Evolutionary conservation across 2,888 invertebrate species (phyloP).

Genomic region (Acleris holmiana): DNA sequence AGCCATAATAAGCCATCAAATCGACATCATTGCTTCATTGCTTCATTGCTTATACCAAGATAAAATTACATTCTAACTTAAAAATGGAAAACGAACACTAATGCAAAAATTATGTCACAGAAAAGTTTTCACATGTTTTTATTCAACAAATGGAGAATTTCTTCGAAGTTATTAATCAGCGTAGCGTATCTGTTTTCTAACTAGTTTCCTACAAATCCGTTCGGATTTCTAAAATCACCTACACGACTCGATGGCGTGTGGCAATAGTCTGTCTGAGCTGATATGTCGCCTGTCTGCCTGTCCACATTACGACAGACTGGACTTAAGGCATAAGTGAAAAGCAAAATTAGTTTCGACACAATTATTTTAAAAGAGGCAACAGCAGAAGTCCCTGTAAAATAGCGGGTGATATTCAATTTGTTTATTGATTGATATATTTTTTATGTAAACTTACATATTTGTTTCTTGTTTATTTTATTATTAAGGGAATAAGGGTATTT

Average conservation of each 20-base stretch:
- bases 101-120: not conserved
- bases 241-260: constrained; percentile 34
- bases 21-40: too few relatives aligned
- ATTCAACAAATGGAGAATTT: not conserved
- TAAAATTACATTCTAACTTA: too few relatives aligned
- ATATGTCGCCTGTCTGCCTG: constrained; percentile 49
- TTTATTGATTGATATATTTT: too few relatives aligned
- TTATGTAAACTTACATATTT: too few relatives aligned
- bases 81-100: too few relatives aligned
- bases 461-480: too few relatives aligned
- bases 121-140: not conserved
- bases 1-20: too few relatives aligned
- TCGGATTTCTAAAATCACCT: constrained; percentile 36
- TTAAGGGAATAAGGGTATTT: too few relatives aligned
- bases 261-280: constrained; percentile 47
- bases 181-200: constrained; percentile 12
- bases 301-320: constrained; percentile 45
- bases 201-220: constrained; percentile 14
- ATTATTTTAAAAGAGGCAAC: too few relatives aligned
- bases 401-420: too few relatives aligned
- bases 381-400: too few relatives aligned
- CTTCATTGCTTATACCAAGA: too few relatives aligned
- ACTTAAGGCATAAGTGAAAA: constrained; percentile 4
- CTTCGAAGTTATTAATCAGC: not conserved
- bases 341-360: not conserved